A percentile compares a stretch with the other conserved stretches of the same genome.
Evolutionary conservation across 2,113 vertebrate species (phyloP).

Genomic region (Ochotona princeps): DNA sequence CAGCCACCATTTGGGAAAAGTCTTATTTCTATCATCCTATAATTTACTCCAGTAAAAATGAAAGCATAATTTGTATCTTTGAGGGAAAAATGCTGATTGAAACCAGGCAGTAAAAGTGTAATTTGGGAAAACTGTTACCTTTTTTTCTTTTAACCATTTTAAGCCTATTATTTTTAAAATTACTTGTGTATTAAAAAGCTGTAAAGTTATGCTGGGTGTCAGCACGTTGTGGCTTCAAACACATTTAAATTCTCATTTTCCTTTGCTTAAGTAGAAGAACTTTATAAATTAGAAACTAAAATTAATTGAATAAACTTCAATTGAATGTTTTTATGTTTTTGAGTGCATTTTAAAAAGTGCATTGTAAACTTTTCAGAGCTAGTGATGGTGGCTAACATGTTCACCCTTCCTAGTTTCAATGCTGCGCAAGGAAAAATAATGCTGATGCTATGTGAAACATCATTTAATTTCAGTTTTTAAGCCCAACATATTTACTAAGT

Average conservation of each 20-base stretch:
- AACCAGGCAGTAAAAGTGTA: conserved; percentile 84
- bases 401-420: conserved; percentile 3
- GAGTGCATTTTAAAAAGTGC: conserved; percentile 74
- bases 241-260: conserved; percentile 80
- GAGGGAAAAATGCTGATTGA: conserved; percentile 82
- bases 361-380: conserved; percentile 65
- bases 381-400: conserved; percentile 35
- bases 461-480: conserved; percentile 60
- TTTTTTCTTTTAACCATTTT: conserved; percentile 82
- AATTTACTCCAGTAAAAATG: conserved; percentile 76
- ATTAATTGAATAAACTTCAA: conserved; percentile 85
- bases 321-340: conserved; percentile 82
- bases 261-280: conserved; percentile 85
- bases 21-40: conserved; percentile 75
- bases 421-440: conserved; percentile 54
- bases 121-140: conserved; percentile 84
- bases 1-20: conserved; percentile 64
- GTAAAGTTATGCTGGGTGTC: conserved; percentile 82
- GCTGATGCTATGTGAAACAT: background rate
- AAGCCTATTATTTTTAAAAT: conserved; percentile 86
- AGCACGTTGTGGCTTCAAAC: conserved; percentile 75
- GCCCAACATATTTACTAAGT: conserved; percentile 54
- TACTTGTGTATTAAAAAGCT: conserved; percentile 84
- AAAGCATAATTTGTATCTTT: conserved; percentile 73
- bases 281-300: conserved; percentile 82